Evolutionary conservation across 2,888 invertebrate species (phyloP).

Genomic region (Erebia palarica): DNA sequence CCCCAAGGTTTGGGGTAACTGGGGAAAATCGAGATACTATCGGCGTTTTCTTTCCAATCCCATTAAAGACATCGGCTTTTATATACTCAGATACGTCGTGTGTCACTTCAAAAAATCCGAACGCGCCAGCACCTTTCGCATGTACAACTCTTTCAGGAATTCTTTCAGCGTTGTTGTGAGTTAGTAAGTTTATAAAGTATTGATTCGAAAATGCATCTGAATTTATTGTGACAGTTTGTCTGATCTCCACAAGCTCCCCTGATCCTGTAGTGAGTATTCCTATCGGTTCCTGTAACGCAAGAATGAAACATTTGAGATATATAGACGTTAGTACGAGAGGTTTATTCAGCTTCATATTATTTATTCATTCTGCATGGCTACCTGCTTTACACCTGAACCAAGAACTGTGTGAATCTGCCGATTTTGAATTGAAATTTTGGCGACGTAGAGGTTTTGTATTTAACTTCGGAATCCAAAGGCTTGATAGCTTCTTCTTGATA

Average conservation of each 20-base stretch:
- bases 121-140: conserved; percentile 94
- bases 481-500: no score
- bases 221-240: conserved; percentile 88
- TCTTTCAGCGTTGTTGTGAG: conserved; percentile 91
- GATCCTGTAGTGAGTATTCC: conserved; percentile 86
- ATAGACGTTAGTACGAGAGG: not conserved
- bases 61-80: conserved; percentile 88
- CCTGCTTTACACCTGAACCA: no score
- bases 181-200: conserved; percentile 56
- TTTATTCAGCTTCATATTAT: not conserved
- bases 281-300: conserved; percentile 69
- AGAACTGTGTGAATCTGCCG: no score
- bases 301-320: not conserved
- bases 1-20: conserved; percentile 90
- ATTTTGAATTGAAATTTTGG: no score
- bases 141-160: conserved; percentile 96
- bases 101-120: conserved; percentile 91
- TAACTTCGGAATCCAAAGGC: no score
- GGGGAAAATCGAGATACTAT: conserved; percentile 87
- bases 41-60: conserved; percentile 89
- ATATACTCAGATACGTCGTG: conserved; percentile 89
- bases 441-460: no score
- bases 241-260: conserved; percentile 89
- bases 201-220: conserved; percentile 67
- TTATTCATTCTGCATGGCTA: no score